Base-by-base conservation (phyloP, 1,140 invertebrate genomes). In the Steinernema khuongi region DNA sequence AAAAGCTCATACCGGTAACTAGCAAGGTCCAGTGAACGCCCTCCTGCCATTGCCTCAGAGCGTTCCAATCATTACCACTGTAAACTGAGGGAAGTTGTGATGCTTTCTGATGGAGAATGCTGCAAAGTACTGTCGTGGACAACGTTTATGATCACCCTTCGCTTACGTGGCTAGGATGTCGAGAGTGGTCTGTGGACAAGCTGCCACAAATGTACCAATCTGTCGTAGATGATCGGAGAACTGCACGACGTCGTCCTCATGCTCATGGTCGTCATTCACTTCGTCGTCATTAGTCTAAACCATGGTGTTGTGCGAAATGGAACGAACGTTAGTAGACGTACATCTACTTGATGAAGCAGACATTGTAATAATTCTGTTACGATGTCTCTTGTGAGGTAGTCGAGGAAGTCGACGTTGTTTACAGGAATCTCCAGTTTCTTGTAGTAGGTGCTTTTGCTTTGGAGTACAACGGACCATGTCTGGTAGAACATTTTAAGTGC, bases 1-100 rank as follows among this genome's bases (percentile, higher is more conserved):
- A 11, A 41, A 7, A 41, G n/a, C 7, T 41, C 36, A 41, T n/a
- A 73, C 72, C 72, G 22, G 74, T 28, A 76, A 76, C 43, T 29
- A 77, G 69, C 67, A 77, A 43, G 4, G 74, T 32, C 76, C 76
- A 77, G 69, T 77, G 76, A 44, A 71, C 72, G 60, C 74, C 72
- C 32, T 77, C 76, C 33, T 76, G 76, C 72, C 72, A 77, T 0
- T 28, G 19, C 1, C 44, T 67, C 2, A 77, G 30, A 14, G 32
- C 19, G 1, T 2, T n/a, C n/a, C n/a, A 32, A 0, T 77, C 29
- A 33, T 18, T 33, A 18, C 68, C 50, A 1, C 43, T 68, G 14
- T 60, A 66, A 43, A 76, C 60, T 0, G 1, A 17, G 18, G 74
- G 68, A 33, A 76, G 67, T n/a, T 76, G 2, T 17, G 32, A 7